A percentile compares a stretch with the other conserved stretches of the same genome.
phyloP scores from a whole-genome alignment of 1,140 invertebrate species.

The Cydia amplana region DNA sequence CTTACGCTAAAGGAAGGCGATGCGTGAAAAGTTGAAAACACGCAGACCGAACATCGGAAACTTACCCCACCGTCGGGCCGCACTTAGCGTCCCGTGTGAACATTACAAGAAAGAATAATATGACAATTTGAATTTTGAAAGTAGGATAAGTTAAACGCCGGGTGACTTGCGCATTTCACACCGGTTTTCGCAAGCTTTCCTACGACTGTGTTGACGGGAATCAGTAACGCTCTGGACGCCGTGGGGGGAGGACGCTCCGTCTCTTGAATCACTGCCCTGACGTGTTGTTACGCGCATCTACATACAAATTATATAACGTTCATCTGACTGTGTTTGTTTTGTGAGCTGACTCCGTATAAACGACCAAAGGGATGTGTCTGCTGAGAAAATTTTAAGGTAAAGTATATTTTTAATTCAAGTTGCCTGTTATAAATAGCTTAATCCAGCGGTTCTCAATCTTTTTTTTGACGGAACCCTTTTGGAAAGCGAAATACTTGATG shows the following conservation, averaged over 20 bases:
- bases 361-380: constrained; percentile 12
- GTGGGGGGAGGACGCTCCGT: constrained; percentile 47
- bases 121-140: constrained; percentile 70
- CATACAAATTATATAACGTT: constrained; percentile 66
- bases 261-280: constrained; percentile 40
- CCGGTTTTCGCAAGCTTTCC: constrained; percentile 52
- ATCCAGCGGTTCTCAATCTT: too few relatives aligned
- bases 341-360: constrained; percentile 45
- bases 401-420: constrained; percentile 8
- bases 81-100: constrained; percentile 48
- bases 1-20: constrained; percentile 28
- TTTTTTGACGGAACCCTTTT: too few relatives aligned
- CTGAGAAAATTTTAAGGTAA: constrained; percentile 7
- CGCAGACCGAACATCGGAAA: constrained; percentile 42
- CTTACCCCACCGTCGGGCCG: constrained; percentile 38
- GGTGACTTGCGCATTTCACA: constrained; percentile 76
- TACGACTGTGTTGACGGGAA: constrained; percentile 47
- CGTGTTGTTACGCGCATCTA: constrained; percentile 55
- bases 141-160: constrained; percentile 69
- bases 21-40: constrained; percentile 44
- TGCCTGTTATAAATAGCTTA: too few relatives aligned
- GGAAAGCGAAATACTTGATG: too few relatives aligned
- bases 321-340: constrained; percentile 60
- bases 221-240: constrained; percentile 55
- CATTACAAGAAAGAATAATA: constrained; percentile 61